Base-by-base conservation (phyloP, 2,797 vertebrate species). In the Benthosema pterotum region DNA sequence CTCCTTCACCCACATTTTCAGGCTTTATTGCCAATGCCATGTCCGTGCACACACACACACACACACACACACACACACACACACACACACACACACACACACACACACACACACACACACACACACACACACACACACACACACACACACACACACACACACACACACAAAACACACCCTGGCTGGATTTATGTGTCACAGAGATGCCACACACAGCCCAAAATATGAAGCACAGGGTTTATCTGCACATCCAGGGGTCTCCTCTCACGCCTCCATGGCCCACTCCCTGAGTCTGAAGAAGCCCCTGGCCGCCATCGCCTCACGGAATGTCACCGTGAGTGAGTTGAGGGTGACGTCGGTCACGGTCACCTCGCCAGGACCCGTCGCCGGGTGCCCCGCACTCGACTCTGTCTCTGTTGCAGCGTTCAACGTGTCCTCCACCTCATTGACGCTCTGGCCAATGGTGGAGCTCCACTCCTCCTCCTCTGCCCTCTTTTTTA, bases 271-370 rank as follows among this genome's bases (percentile, higher is more conserved):
- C 80, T 93, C 91, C 56, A 75, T 77, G 1, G 91, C 89, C 84
- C 93, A 94, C 84, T 94, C 94, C 80, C 94, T 94, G 89, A 99
- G 99, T 81, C 94, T 93, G 89, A 99, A 99, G 90, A 99, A 99
- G 74, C 97, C 97, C 77, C 94, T 94, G 7, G 96, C 94, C 28
- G 90, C 93, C 80, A 94, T 90, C 17, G 97, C 95, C 91, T 99
- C 97, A 60, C 93, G 91, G 89, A 99, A 99, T 81, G 97, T 99
- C 88, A 99, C 97, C 2, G 97, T 99, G 86, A 98, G 88, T 67
- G 96, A 95, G 91, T 99, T 98, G 88, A 98, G 94, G 4, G 97
- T 98, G 93, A 99, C 94, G 75, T 99, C 97, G 0, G 97, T 99
- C 90, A 99, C 95, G 11, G 94, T 98, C 87, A 99, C 94, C 85